phyloP scores from a whole-genome alignment of 2,113 vertebrate species.

The Galeopterus variegatus region DNA sequence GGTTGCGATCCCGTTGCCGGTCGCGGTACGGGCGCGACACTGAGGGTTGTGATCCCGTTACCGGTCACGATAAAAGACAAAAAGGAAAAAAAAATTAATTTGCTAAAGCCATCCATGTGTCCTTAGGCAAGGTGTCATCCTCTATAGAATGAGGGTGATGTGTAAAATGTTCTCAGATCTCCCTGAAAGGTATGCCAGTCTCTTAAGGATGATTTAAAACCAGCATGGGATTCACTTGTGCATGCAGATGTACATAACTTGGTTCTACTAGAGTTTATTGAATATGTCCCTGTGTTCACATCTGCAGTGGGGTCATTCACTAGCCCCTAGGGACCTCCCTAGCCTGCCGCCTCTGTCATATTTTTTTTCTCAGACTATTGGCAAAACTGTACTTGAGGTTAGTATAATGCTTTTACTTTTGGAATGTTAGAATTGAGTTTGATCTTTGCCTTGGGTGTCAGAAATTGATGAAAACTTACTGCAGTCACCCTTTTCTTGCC shows the following conservation, averaged over 20 bases:
- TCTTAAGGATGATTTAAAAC: constrained; percentile 51
- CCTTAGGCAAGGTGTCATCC: background rate
- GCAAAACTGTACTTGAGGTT: background rate
- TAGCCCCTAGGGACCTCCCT: background rate
- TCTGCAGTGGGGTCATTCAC: background rate
- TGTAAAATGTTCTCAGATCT: background rate
- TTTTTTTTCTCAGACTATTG: constrained; percentile 51
- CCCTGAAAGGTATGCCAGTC: background rate
- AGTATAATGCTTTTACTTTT: background rate
- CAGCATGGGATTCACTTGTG: background rate
- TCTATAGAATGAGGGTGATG: background rate
- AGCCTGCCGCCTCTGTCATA: background rate
- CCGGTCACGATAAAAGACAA: too few species aligned
- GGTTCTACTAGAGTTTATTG: constrained; percentile 33
- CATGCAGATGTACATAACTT: background rate
- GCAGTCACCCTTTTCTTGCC: background rate
- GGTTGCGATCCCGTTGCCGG: too few species aligned
- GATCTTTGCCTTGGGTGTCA: background rate
- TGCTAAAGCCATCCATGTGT: background rate
- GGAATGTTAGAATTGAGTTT: background rate
- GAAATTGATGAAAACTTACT: constrained; percentile 7
- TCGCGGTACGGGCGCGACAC: too few species aligned
- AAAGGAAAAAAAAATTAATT: background rate
- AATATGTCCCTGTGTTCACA: background rate
- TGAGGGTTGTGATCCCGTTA: too few species aligned